phyloP scores from a whole-genome alignment of 2,797 vertebrate genomes.

The Peromyscus nudipes region DNA sequence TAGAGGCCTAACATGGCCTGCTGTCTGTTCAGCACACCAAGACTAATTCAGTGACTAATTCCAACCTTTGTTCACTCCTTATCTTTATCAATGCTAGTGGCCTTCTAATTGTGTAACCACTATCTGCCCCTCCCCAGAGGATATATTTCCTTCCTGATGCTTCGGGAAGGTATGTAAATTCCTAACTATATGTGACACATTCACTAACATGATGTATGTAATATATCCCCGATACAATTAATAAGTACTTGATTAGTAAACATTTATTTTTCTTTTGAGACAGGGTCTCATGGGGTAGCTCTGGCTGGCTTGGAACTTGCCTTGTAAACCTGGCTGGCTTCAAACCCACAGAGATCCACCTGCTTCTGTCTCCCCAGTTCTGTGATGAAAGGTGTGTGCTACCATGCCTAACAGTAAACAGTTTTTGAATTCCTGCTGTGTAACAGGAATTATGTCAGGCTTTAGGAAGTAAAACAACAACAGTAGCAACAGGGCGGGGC shows the following conservation, averaged over 20 bases:
- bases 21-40: neutral
- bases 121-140: neutral
- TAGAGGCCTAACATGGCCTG: neutral
- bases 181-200: slow-evolving; percentile 52
- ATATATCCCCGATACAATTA: slow-evolving; percentile 6
- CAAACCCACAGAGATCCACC: neutral
- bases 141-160: slow-evolving; percentile 41
- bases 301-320: neutral
- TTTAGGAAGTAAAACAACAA: neutral
- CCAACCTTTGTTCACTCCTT: neutral
- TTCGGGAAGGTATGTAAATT: slow-evolving; percentile 1
- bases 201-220: slow-evolving; percentile 66
- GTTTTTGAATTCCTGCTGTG: slow-evolving; percentile 54
- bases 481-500: neutral
- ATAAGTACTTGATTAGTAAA: slow-evolving; percentile 70
- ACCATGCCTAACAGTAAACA: neutral
- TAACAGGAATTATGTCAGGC: slow-evolving; percentile 56
- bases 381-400: neutral
- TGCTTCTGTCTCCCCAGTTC: neutral
- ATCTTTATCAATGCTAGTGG: neutral
- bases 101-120: neutral
- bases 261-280: slow-evolving; percentile 28
- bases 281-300: neutral
- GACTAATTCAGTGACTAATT: neutral
- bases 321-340: neutral